These are phyloP conservation scores for Galago senegalensis DNA, from an alignment of 2,797 vertebrate species.

Conservation along the genomic window DNA sequence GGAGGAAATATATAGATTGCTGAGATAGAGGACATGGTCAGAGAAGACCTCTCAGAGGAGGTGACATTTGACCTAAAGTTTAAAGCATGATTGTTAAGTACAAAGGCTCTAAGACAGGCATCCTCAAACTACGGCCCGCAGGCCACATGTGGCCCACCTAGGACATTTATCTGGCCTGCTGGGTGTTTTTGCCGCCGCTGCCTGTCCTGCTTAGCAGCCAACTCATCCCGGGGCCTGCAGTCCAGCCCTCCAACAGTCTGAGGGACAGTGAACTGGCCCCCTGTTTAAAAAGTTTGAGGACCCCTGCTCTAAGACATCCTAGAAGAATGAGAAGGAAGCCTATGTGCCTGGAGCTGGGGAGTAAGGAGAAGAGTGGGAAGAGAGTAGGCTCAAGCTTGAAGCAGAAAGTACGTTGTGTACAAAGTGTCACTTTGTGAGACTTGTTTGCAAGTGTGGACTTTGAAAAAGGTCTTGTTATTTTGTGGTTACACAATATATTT, in stretches of 20 bases:
- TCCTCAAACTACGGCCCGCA: no score
- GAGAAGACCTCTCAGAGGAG: not conserved
- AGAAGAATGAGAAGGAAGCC: not conserved
- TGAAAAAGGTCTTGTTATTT: not conserved
- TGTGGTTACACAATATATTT: not conserved
- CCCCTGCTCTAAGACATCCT: not conserved
- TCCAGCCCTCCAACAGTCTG: no score
- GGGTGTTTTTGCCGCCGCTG: no score
- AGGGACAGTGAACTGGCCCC: no score
- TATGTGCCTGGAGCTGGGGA: not conserved
- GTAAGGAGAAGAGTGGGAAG: no score
- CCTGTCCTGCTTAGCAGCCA: no score
- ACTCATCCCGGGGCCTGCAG: no score
- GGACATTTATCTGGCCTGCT: no score
- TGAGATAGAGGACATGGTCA: not conserved
- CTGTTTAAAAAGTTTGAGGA: no score
- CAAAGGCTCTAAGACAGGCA: not conserved
- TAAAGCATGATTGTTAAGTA: not conserved
- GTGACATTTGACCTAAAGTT: not conserved
- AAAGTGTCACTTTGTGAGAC: not conserved
- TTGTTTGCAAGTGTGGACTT: conserved; percentile 17
- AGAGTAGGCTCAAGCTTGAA: not conserved
- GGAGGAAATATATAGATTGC: conserved; percentile 3
- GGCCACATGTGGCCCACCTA: no score
- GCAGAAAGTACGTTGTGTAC: not conserved